phyloP scores from a whole-genome alignment of 2,888 invertebrate species.

The Vanessa cardui region DNA sequence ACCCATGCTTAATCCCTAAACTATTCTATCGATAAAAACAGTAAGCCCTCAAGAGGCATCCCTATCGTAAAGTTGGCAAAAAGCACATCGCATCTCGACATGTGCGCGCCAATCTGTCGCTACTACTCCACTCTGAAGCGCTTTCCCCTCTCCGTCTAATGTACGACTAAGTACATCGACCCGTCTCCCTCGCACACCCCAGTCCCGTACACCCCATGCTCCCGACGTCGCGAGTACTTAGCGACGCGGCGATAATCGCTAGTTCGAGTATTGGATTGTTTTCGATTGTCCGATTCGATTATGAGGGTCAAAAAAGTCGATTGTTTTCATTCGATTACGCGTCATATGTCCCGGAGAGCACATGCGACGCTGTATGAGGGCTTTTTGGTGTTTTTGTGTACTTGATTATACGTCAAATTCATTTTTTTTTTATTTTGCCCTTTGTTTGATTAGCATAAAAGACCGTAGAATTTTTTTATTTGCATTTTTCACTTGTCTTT shows the following conservation, averaged over 20 bases:
- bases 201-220: constrained; percentile 47
- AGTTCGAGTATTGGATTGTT: constrained; percentile 72
- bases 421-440: background rate
- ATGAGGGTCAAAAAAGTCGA: constrained; percentile 57
- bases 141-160: constrained; percentile 51
- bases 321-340: constrained; percentile 41
- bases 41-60: constrained; percentile 33
- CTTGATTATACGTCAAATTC: background rate
- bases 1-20: background rate
- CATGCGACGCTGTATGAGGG: constrained; percentile 22
- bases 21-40: constrained; percentile 13
- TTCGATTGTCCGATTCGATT: constrained; percentile 71
- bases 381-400: background rate
- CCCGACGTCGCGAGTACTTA: constrained; percentile 73
- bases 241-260: constrained; percentile 70
- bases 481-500: too few relatives aligned
- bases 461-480: too few relatives aligned
- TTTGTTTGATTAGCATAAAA: background rate
- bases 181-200: constrained; percentile 55
- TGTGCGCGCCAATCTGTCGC: constrained; percentile 82
- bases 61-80: constrained; percentile 62
- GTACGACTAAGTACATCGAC: background rate
- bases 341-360: constrained; percentile 38
- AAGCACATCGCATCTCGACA: constrained; percentile 80
- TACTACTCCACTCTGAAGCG: constrained; percentile 65